Base-by-base conservation (phyloP, 2,113 vertebrate species). In the Piprites chloris region DNA sequence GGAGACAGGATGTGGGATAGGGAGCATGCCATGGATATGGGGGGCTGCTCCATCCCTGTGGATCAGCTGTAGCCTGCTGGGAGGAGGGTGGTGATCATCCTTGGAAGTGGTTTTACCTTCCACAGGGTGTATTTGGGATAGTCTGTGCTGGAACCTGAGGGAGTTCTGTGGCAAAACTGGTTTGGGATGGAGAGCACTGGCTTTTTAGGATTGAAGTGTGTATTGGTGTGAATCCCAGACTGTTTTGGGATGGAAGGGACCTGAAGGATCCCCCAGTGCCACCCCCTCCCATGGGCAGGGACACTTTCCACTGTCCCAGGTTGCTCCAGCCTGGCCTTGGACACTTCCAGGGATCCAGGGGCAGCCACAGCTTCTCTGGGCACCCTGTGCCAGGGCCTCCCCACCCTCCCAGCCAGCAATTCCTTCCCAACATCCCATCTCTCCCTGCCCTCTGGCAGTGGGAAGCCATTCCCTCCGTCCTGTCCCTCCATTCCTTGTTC, bases 301-400 rank as follows among this genome's bases (percentile, higher is more conserved):
- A 35, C n/a, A 30, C 4, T 16, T 75, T 0, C 20, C 78, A 46
- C 33, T 17, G 1, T 24, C 46, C 77, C 87, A 46, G 61, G 12
- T 0, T 56, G 68, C 22, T 52, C 67, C 59, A 2, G 23, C 27
- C 59, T 39, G 52, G 22, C 52, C 46, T 53, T 9, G 69, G 69
- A 0, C 69, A 61, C 20, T 67, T 0, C 53, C 78, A 82, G 37
- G 46, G 69, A 39, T 61, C 58, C 75, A 80, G 44, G 32, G 22
- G 44, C 59, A 81, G 32, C 68, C 86, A 1, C 52, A 74, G 32
- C 68, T 24, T 0, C 44, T 39, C 68, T 89, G 77, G 13, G 4
- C 26, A 63, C 4, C 12, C 58, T 16, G 17, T 32, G 0, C 52
- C 67, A 65, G 49, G 0, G 0, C 75, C n/a, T 78, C 1, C 2